These are phyloP conservation scores for Diorhabda elongata DNA, from an alignment of 1,140 invertebrate genomes.

Conservation along the genomic window DNA sequence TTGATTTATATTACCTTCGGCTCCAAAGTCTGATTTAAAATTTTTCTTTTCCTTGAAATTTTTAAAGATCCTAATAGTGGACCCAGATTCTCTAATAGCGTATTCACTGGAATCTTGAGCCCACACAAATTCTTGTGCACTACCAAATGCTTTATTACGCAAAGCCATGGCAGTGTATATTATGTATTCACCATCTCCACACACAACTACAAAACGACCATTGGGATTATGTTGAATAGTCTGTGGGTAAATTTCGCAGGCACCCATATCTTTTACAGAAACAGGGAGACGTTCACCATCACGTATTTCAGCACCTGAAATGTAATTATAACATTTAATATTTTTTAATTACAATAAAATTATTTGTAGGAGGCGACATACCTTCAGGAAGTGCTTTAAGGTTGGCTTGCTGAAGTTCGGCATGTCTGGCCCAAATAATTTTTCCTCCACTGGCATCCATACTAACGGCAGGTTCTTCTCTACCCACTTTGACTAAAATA, in stretches of 20 bases:
- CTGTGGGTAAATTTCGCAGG: slow-evolving; percentile 99
- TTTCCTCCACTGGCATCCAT: slow-evolving; percentile 98
- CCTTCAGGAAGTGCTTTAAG: slow-evolving; percentile 78
- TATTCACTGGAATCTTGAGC: slow-evolving; percentile 95
- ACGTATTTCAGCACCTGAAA: slow-evolving; percentile 65
- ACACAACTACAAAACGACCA: slow-evolving; percentile 97
- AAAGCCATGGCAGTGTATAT: slow-evolving; percentile 99
- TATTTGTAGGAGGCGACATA: slow-evolving; percentile 14
- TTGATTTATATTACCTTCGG: slow-evolving; percentile 63
- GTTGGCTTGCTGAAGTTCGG: slow-evolving; percentile 97
- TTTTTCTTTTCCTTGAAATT: slow-evolving; percentile 97
- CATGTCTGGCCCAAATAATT: slow-evolving; percentile 98
- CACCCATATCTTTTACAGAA: slow-evolving; percentile 97
- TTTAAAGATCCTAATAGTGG: slow-evolving; percentile 91
- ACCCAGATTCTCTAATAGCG: slow-evolving; percentile 83
- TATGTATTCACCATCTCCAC: slow-evolving; percentile 99
- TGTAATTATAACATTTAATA: not conserved
- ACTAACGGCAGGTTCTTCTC: slow-evolving; percentile 97
- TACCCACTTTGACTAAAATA: slow-evolving; percentile 94
- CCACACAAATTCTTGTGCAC: slow-evolving; percentile 99
- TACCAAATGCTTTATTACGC: slow-evolving; percentile 97
- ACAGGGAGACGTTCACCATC: slow-evolving; percentile 92
- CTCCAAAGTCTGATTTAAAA: slow-evolving; percentile 94
- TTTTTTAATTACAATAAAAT: not conserved
- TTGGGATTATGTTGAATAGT: slow-evolving; percentile 98